Evolutionary conservation across 2,888 invertebrate species (phyloP), one percentile per base, ranked within the genome.

Genomic region (Cerceris ruficornis): DNA sequence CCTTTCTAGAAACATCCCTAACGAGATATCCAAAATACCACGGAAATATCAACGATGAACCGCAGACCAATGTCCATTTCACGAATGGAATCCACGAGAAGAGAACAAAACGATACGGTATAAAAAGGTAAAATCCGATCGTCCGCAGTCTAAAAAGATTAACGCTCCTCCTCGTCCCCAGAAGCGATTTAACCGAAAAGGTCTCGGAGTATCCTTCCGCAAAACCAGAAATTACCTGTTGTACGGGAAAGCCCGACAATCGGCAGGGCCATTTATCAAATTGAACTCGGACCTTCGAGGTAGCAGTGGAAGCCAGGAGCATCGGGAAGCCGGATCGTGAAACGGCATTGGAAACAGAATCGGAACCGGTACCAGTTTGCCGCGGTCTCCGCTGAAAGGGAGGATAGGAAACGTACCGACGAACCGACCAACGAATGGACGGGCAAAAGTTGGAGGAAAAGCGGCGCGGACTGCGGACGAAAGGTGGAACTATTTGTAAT

Each of bases 401-500:
- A 13, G 13, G 13, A 49, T 28, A 28, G 28, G 28, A 28, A 28
- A 28, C 4, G 28, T 28, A 17, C 46, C 49, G 15, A 61, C 15
- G 65, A 43, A 55, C 28, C 50, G 43, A 15, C 39, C 55, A 55
- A 43, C 42, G 69, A 55, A 49, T 11, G 9, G 43, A n/a, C 50
- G 70, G 68, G 68, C 60, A 49, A 64, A 59, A 42, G 43, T 59
- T 9, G 28, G n/a, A 43, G 49, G 14, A 61, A 72, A 74, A 74
- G 64, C 50, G 59, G 62, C 39, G 60, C 54, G 68, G 71, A 80
- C 73, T 62, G 83, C 64, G 77, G 60, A 59, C 72, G 80, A 86
- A 82, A 85, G 79, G 75, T 82, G 74, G 68, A 86, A 81, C 84
- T 82, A 84, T 85, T 87, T 85, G 81, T 87, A 87, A 87, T 87